Evolutionary conservation across 1,140 invertebrate genomes (phyloP).

Genomic region (Akabosia matsudoensis): DNA sequence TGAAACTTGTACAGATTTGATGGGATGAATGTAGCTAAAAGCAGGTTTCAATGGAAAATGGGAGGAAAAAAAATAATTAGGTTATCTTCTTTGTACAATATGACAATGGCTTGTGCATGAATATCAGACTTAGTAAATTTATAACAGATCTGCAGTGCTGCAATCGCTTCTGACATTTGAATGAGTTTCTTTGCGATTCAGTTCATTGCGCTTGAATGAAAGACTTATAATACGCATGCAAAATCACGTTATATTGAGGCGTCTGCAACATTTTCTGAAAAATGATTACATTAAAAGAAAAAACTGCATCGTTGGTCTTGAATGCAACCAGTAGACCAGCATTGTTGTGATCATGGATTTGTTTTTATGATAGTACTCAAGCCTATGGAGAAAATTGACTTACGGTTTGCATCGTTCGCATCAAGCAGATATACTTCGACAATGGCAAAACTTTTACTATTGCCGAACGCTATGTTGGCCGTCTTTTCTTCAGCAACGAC

Average conservation of each 20-base stretch:
- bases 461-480: constrained; percentile 57
- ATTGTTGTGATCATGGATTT: too few relatives aligned
- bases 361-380: too few relatives aligned
- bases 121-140: too few relatives aligned
- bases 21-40: constrained; percentile 69
- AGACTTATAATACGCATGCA: constrained; percentile 2
- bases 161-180: not conserved
- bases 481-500: constrained; percentile 72
- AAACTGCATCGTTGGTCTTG: too few relatives aligned
- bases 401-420: constrained; percentile 77
- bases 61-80: too few relatives aligned
- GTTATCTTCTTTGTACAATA: too few relatives aligned
- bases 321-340: too few relatives aligned
- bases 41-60: too few relatives aligned
- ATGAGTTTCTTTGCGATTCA: not conserved
- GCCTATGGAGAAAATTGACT: constrained; percentile 67
- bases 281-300: too few relatives aligned
- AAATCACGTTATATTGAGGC: too few relatives aligned
- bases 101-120: not conserved
- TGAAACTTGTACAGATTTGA: constrained; percentile 75
- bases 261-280: too few relatives aligned
- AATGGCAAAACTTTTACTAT: constrained; percentile 62
- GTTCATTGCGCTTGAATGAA: constrained; percentile 8
- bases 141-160: too few relatives aligned
- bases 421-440: constrained; percentile 77